Evolutionary conservation across 2,113 vertebrate genomes (phyloP).

Genomic region (Eurystomus gularis): DNA sequence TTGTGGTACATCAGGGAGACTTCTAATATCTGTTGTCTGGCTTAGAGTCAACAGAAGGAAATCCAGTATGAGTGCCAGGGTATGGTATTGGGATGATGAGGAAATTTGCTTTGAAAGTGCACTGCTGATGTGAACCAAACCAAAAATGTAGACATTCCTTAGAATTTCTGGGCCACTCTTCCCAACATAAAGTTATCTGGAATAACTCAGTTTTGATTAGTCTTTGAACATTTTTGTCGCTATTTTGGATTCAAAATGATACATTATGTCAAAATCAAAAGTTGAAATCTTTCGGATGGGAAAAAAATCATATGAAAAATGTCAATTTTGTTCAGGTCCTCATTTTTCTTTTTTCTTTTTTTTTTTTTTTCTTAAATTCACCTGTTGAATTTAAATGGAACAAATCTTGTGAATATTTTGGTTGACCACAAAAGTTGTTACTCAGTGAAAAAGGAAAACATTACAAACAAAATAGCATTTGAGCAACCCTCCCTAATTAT

Average conservation of each 20-base stretch:
- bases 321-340: background rate
- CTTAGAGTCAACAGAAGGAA: background rate
- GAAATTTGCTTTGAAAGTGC: background rate
- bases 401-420: background rate
- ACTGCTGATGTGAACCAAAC: background rate
- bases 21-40: background rate
- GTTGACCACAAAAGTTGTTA: background rate
- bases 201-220: background rate
- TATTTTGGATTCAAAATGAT: rapidly evolving
- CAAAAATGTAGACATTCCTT: background rate
- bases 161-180: background rate
- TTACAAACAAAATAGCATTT: background rate
- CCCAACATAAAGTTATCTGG: background rate
- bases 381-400: background rate
- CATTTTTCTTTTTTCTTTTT: no score
- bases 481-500: background rate
- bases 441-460: background rate
- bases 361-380: background rate
- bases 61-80: background rate
- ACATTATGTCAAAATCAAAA: background rate
- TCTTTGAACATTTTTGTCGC: background rate
- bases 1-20: background rate
- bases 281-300: background rate
- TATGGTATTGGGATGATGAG: background rate
- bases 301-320: background rate